Evolutionary conservation across 2,797 vertebrate genomes (phyloP).

Genomic region (Lateolabrax maculatus): DNA sequence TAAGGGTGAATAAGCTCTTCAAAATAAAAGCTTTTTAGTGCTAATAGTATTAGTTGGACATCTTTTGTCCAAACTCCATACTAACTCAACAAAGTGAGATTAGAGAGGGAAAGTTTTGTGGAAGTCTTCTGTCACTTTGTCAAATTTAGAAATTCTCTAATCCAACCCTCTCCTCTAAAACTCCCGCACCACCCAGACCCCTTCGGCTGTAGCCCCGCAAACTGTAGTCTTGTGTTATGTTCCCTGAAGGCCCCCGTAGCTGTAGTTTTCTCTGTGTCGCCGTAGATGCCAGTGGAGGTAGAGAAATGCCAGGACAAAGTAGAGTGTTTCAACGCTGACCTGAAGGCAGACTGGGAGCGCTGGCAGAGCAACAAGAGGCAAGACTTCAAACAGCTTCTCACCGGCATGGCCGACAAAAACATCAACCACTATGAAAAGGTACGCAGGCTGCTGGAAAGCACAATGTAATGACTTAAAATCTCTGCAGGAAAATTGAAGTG

Average conservation of each 20-base stretch:
- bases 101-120: not conserved
- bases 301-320: constrained; percentile 96
- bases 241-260: constrained; percentile 55
- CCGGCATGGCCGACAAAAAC: constrained; percentile 96
- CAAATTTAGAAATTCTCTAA: not conserved
- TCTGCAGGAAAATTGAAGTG: not conserved
- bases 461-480: accelerated
- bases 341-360: constrained; percentile 99
- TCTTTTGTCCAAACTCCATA: accelerated
- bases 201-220: not conserved
- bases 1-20: not conserved
- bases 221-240: constrained; percentile 22
- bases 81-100: not conserved
- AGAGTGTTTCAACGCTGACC: constrained; percentile 97
- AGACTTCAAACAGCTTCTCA: constrained; percentile 96
- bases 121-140: not conserved
- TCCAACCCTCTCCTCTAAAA: not conserved
- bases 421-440: constrained; percentile 98
- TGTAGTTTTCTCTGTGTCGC: constrained; percentile 51
- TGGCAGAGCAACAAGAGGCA: constrained; percentile 98
- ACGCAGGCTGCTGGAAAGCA: not conserved
- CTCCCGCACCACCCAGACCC: constrained; percentile 10
- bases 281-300: constrained; percentile 92
- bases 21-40: constrained; percentile 1
- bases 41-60: not conserved